A percentile compares a stretch with the other conserved stretches of the same genome.
Evolutionary conservation across 1,140 invertebrate genomes (phyloP).

Genomic region (Hydropsyche tenuis): DNA sequence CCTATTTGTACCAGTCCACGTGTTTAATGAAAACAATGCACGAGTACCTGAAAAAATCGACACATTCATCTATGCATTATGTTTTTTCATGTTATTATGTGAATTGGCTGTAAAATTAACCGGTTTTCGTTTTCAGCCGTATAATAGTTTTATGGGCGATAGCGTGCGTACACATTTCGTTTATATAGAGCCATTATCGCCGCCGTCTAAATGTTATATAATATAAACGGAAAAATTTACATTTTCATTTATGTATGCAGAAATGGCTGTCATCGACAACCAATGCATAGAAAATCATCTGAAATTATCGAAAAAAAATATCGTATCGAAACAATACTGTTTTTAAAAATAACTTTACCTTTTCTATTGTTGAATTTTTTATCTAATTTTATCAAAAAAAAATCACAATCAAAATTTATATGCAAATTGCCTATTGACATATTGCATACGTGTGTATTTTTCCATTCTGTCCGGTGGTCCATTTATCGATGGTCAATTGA

Average conservation of each 20-base stretch:
- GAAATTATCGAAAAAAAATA: no score
- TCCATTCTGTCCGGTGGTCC: not conserved
- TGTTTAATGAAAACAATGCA: not conserved
- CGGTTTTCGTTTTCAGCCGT: conserved; percentile 43
- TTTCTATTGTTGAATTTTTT: no score
- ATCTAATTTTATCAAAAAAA: no score
- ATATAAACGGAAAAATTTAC: conserved; percentile 21
- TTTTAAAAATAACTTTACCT: no score
- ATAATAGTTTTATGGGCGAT: conserved; percentile 1
- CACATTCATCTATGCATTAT: conserved; percentile 11
- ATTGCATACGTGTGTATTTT: not conserved
- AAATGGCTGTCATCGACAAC: conserved; percentile 1
- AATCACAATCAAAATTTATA: conserved; percentile 4
- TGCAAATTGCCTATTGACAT: not conserved
- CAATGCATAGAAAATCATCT: not conserved
- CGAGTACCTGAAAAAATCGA: not conserved
- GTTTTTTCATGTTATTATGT: conserved; percentile 45
- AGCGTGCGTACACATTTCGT: not conserved
- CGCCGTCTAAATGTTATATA: not conserved
- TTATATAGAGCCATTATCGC: conserved; percentile 12
- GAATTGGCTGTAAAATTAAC: conserved; percentile 44
- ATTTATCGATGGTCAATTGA: conserved; percentile 40
- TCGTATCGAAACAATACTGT: no score
- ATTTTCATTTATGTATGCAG: not conserved
- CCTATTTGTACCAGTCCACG: not conserved